Conservation (phyloP, 2,888 invertebrate genomes). For the Diploptera punctata region DNA sequence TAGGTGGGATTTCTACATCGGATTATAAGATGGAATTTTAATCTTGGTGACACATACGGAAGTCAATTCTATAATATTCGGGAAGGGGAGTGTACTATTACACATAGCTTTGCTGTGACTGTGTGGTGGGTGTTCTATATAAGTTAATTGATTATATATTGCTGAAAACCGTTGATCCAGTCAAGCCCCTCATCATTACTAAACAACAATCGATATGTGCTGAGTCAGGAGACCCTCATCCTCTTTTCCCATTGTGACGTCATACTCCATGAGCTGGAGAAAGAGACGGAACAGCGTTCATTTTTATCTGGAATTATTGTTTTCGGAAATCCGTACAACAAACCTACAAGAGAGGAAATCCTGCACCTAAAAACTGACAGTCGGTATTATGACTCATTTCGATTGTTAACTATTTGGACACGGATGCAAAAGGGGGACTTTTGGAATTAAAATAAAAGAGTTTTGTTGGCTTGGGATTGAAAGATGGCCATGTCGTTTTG, state of each 20-base stretch:
- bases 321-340: conserved; percentile 18
- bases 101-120: background rate
- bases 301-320: conserved; percentile 27
- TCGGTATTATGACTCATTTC: conserved; percentile 7
- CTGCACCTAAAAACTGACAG: background rate
- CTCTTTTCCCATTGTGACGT: conserved; percentile 19
- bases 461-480: background rate
- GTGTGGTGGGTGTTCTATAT: conserved; percentile 1
- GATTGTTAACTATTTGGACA: conserved; percentile 14
- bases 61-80: too few relatives aligned
- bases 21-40: too few relatives aligned
- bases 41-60: too few relatives aligned
- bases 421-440: background rate
- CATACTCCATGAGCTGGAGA: background rate
- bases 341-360: background rate
- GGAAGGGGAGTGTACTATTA: background rate
- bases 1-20: too few relatives aligned
- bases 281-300: background rate
- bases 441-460: conserved; percentile 15
- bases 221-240: conserved; percentile 18
- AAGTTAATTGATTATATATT: conserved; percentile 26
- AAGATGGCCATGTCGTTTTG: background rate
- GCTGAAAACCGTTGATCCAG: conserved; percentile 1
- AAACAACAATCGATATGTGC: conserved; percentile 29
- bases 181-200: conserved; percentile 1